Percentiles rank a stretch among this genome's conserved stretches.
These are phyloP conservation scores for Ailuropoda melanoleuca DNA, from an alignment of 2,113 vertebrate genomes.

Conservation along the genomic window DNA sequence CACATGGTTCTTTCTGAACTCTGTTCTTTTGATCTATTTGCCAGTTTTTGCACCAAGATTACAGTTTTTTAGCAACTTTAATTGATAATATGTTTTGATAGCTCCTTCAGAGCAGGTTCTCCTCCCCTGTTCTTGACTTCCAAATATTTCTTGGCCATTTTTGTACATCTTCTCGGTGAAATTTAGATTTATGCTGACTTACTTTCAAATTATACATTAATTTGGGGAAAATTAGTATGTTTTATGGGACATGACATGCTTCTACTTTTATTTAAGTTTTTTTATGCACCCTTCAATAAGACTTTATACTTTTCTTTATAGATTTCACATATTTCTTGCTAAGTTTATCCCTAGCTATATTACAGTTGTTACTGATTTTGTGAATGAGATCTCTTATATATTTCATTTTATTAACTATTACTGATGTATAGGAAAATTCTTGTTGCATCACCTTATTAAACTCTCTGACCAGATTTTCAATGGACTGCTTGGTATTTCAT, in stretches of 20 bases:
- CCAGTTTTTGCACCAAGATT: not conserved
- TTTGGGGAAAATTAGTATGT: not conserved
- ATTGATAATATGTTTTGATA: not conserved
- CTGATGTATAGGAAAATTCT: not conserved
- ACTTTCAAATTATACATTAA: not conserved
- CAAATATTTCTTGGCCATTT: not conserved
- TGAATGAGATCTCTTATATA: not conserved
- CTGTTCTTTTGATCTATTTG: not conserved
- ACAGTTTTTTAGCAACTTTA: not conserved
- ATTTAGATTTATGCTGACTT: not conserved
- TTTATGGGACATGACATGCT: not conserved
- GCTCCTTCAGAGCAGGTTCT: not conserved
- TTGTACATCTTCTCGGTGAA: not conserved
- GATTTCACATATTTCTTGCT: not conserved
- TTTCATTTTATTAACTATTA: constrained; percentile 18
- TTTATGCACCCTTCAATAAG: not conserved
- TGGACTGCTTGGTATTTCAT: not conserved
- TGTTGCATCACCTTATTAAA: not conserved
- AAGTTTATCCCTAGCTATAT: constrained; percentile 17
- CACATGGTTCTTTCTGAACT: not conserved
- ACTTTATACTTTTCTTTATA: not conserved
- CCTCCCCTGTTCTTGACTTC: not conserved
- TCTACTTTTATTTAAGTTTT: not conserved
- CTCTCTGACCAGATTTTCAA: not conserved
- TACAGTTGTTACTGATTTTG: not conserved